These are phyloP conservation scores for Ornithorhynchus anatinus DNA, from an alignment of 2,113 vertebrate genomes.

Conservation along the genomic window DNA sequence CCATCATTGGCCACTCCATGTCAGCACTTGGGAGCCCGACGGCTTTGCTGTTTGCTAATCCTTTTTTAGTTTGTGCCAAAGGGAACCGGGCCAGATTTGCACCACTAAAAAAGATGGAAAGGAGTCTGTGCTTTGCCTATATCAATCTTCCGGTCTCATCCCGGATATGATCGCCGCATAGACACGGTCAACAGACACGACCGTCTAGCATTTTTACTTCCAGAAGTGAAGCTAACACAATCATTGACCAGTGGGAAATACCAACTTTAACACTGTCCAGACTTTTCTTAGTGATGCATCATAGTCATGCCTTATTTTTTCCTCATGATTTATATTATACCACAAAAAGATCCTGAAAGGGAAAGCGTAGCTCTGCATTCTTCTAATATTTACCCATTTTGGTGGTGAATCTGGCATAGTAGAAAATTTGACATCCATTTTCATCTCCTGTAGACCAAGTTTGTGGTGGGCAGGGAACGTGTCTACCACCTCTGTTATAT, in stretches of 20 bases:
- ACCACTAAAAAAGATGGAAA: too few relatives aligned
- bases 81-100: too few relatives aligned
- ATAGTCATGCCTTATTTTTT: constrained; percentile 1
- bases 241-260: constrained; percentile 7
- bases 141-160: too few relatives aligned
- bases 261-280: constrained; percentile 4
- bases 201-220: not conserved
- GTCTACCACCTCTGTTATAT: too few relatives aligned
- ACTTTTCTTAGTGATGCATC: constrained; percentile 1
- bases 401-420: not conserved
- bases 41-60: too few relatives aligned
- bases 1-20: too few relatives aligned
- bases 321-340: not conserved
- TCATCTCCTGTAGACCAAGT: too few relatives aligned
- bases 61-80: too few relatives aligned
- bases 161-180: too few relatives aligned
- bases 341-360: not conserved
- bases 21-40: too few relatives aligned
- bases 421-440: not conserved
- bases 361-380: not conserved
- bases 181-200: not conserved
- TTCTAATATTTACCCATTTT: not conserved
- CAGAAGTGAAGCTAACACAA: constrained; percentile 1
- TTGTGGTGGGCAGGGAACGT: too few relatives aligned
- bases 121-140: too few relatives aligned